Base-by-base conservation (phyloP, 2,888 invertebrate genomes). In the Abrostola tripartita region DNA sequence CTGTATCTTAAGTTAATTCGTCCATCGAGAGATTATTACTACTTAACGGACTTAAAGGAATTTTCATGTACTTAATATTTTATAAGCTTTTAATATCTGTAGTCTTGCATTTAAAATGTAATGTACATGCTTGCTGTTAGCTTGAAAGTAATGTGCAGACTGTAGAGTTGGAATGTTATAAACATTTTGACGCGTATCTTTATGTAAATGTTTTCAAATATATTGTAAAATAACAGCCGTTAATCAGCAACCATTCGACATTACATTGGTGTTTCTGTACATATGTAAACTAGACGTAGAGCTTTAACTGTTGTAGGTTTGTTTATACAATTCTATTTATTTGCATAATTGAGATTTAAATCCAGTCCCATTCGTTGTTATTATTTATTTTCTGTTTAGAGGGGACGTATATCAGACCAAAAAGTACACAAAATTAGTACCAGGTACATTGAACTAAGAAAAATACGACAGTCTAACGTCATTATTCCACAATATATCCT, bases 211-310 rank as follows among this genome's bases (percentile, higher is more conserved):
- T 65, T 68, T 71, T 71, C 50, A 44, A 65, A 52, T 61, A 61
- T 51, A 59, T 63, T 65, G 66, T 64, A 68, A 68, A 72, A 64
- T 68, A 68, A 58, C 68, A 68, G 60, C 59, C 50, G 56, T 61
- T 52, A 44, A 56, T 58, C 69, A 73, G 76, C 79, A 78, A 81
- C 63, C 74, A 71, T 71, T 75, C 57, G 53, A 82, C 80, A 83
- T 85, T 81, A 76, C 81, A 81, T 78, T 76, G 74, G 59, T 84
- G 74, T 82, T 84, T 88, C 82, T 93, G 93, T 94, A 93, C 81
- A 92, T 93, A 92, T 93, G 92, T 93, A 92, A 92, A 90, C 90
- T 93, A 92, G 85, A 82, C 87, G 68, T 93, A 92, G 86, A 93
- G 92, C 92, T 93, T 91, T 94, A 93, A 92, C 90, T 92, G 89